Conservation (phyloP, 2,797 vertebrate species). For the Zenarchopterus dispar region DNA sequence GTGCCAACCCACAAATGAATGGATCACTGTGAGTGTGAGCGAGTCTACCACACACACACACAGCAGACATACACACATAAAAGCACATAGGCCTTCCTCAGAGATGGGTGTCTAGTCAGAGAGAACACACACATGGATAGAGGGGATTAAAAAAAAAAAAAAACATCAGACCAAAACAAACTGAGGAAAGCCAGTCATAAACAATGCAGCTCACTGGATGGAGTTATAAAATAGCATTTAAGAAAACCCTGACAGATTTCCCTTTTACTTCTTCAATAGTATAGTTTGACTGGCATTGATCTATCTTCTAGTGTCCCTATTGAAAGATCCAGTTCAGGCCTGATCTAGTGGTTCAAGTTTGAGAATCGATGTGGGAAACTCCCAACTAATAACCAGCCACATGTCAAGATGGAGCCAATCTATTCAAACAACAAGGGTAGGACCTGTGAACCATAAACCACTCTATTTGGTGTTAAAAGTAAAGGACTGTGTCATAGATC, state of each 20-base stretch:
- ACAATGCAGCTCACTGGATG: slow-evolving; percentile 8
- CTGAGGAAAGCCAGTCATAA: slow-evolving; percentile 17
- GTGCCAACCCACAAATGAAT: slow-evolving; percentile 81
- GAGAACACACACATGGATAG: slow-evolving; percentile 44
- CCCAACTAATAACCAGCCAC: slow-evolving; percentile 32
- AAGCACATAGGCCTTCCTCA: slow-evolving; percentile 51
- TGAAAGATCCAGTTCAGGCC: slow-evolving; percentile 49
- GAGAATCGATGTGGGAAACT: slow-evolving; percentile 55
- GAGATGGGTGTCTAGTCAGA: slow-evolving; percentile 44
- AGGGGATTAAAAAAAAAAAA: slow-evolving; percentile 36
- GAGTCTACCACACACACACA: slow-evolving; percentile 36
- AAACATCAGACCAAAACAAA: slow-evolving; percentile 69
- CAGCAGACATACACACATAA: slow-evolving; percentile 30
- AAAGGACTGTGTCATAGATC: slow-evolving; percentile 7
- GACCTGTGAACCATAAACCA: not conserved
- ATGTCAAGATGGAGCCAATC: slow-evolving; percentile 10
- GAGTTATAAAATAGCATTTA: slow-evolving; percentile 6
- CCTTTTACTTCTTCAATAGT: slow-evolving; percentile 30
- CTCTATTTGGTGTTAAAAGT: slow-evolving; percentile 1
- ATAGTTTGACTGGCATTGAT: slow-evolving; percentile 16
- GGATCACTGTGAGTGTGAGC: slow-evolving; percentile 70
- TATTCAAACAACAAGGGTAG: slow-evolving; percentile 13
- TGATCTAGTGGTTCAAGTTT: slow-evolving; percentile 8
- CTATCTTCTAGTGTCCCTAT: slow-evolving; percentile 35
- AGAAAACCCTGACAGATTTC: slow-evolving; percentile 14